These are phyloP conservation scores for Poicephalus gulielmi DNA, from an alignment of 2,113 vertebrate genomes.

Conservation along the genomic window DNA sequence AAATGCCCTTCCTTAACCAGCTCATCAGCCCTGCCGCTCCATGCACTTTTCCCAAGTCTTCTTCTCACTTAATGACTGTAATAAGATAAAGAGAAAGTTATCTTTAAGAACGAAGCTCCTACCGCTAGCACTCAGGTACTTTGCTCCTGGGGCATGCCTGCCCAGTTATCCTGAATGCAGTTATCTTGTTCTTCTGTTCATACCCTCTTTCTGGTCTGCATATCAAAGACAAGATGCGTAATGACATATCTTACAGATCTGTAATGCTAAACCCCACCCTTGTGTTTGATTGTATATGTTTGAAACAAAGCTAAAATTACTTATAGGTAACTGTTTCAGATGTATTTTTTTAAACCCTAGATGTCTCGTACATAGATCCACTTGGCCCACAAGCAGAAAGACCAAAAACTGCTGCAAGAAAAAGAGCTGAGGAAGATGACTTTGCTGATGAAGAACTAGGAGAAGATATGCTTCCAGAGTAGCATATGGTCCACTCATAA, in stretches of 20 bases:
- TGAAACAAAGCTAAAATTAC: background rate
- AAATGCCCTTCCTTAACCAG: background rate
- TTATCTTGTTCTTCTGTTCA: background rate
- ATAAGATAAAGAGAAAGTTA: background rate
- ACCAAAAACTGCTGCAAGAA: constrained; percentile 91
- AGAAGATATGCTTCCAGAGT: constrained; percentile 94
- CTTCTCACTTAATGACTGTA: background rate
- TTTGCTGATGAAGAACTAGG: constrained; percentile 94
- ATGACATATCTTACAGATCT: background rate
- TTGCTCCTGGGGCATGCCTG: background rate
- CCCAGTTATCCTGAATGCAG: background rate
- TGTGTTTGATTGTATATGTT: background rate
- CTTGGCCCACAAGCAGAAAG: constrained; percentile 91
- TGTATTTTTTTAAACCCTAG: constrained; percentile 71
- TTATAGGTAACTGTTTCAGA: background rate
- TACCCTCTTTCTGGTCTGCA: background rate
- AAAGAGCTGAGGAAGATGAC: constrained; percentile 86
- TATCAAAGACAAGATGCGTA: background rate
- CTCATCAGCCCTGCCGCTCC: background rate
- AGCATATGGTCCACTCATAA: background rate
- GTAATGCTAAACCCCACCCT: background rate
- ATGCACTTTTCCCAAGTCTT: background rate
- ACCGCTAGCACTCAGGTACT: background rate
- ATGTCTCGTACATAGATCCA: constrained; percentile 90
- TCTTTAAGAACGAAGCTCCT: background rate